Base-by-base conservation (phyloP, 2,888 invertebrate species). In the Bombyx huttoni region DNA sequence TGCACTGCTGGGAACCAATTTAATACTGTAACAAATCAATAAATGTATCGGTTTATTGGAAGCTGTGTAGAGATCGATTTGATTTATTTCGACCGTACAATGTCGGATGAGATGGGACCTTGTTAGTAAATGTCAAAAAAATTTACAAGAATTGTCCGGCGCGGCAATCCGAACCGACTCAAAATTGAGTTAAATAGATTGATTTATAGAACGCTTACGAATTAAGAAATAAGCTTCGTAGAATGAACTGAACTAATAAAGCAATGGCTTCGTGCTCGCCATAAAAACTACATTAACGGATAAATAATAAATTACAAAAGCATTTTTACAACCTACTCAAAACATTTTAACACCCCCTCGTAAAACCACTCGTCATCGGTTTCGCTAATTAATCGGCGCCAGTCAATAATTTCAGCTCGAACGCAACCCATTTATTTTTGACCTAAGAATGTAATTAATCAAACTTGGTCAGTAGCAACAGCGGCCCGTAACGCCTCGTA, bases 21-120 rank as follows among this genome's bases (percentile, higher is more conserved):
- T 86, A 80, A 78, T 78, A 70, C 80, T 88, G 85, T 87, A 86
- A 87, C 87, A 88, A 87, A 88, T 88, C 85, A 87, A 87, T 88
- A 88, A 87, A 88, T 84, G 83, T 86, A 80, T 85, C 86, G 81
- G 78, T 87, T 87, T 88, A 86, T 87, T 87, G 81, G 85, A 81
- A 86, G 82, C 85, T 80, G 80, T 81, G 83, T 78, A 75, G 77
- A 72, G 80, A 84, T 78, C 83, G 79, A 85, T 87, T 86, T 84
- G 84, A 85, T 88, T 86, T 86, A 84, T 86, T 80, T 74, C 73
- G 63, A 69, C 68, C 69, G 69, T 72, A 81, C 81, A 81, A 79
- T 77, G 75, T 75, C 73, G 72, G 67, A 74, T 77, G 78, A 73
- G 67, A 67, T 72, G 76, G 74, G 68, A 77, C 77, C 87, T 87